A percentile compares a stretch with the other conserved stretches of the same genome.
phyloP scores from a whole-genome alignment of 2,888 invertebrate species.

The Temnothorax ravouxi region DNA sequence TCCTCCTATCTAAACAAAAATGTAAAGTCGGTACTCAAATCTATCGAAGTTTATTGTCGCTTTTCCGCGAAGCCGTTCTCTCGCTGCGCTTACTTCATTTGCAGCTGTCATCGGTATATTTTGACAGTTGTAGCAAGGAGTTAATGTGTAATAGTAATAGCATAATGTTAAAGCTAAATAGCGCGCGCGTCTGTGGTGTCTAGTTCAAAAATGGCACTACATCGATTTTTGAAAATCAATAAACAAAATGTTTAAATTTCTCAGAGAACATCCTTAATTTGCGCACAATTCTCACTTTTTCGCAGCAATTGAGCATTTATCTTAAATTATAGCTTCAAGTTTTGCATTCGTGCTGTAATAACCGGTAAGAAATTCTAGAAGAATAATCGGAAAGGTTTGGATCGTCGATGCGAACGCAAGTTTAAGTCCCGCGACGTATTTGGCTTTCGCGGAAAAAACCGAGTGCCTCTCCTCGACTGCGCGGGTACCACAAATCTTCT shows the following conservation, averaged over 20 bases:
- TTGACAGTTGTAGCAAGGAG: too few relatives aligned
- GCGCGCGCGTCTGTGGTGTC: too few relatives aligned
- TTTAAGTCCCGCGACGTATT: neutral
- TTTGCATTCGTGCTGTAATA: neutral
- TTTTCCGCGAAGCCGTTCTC: too few relatives aligned
- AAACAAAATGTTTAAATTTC: neutral
- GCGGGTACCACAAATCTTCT: conserved; percentile 62
- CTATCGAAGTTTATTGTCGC: too few relatives aligned
- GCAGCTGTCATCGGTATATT: too few relatives aligned
- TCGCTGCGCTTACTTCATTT: too few relatives aligned
- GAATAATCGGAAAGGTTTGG: neutral
- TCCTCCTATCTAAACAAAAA: too few relatives aligned
- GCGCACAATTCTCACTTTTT: neutral
- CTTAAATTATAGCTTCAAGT: neutral
- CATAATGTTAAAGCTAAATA: too few relatives aligned
- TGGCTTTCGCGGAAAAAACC: too few relatives aligned
- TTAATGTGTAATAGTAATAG: too few relatives aligned
- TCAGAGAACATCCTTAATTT: neutral
- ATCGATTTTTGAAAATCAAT: neutral
- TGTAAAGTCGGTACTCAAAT: too few relatives aligned
- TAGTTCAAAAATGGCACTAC: too few relatives aligned
- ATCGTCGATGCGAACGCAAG: neutral
- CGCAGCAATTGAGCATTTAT: neutral
- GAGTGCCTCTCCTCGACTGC: neutral
- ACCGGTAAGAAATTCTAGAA: neutral